Conservation (phyloP, 2,113 vertebrate genomes). For the Chaetodon auriga region DNA sequence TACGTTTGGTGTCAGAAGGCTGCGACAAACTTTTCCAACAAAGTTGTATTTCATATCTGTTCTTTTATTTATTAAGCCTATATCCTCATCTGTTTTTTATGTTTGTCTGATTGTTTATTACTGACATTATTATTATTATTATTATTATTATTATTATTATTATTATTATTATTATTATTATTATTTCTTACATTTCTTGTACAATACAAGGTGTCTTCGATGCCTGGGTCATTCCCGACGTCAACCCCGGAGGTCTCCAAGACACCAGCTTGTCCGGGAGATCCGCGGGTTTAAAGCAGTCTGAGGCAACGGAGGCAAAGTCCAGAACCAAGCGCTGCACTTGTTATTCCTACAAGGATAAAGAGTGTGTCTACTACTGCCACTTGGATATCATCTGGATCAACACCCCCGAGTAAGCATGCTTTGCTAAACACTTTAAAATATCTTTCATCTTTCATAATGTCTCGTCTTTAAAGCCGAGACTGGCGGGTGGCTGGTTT, state of each 20-base stretch:
- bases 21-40: neutral
- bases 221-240: slow-evolving; percentile 42
- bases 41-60: too few species aligned
- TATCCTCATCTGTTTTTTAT: too few species aligned
- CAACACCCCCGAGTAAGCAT: slow-evolving; percentile 95
- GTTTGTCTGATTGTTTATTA: too few species aligned
- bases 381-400: slow-evolving; percentile 99
- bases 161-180: too few species aligned
- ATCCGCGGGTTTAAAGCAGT: slow-evolving; percentile 9
- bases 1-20: slow-evolving; percentile 25
- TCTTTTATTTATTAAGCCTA: neutral
- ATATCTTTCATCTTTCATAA: neutral
- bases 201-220: slow-evolving; percentile 57
- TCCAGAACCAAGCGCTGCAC: slow-evolving; percentile 91
- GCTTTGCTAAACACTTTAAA: neutral
- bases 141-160: too few species aligned
- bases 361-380: slow-evolving; percentile 98
- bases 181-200: slow-evolving; percentile 15
- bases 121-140: too few species aligned
- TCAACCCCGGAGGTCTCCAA: slow-evolving; percentile 27
- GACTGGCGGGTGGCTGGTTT: slow-evolving; percentile 15
- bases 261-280: slow-evolving; percentile 20
- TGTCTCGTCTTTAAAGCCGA: neutral
- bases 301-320: slow-evolving; percentile 64
- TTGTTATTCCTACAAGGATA: slow-evolving; percentile 93